A percentile compares a stretch with the other conserved stretches of the same genome.
phyloP scores from a whole-genome alignment of 2,797 vertebrate genomes.

The Sphenopsis melanotis region DNA sequence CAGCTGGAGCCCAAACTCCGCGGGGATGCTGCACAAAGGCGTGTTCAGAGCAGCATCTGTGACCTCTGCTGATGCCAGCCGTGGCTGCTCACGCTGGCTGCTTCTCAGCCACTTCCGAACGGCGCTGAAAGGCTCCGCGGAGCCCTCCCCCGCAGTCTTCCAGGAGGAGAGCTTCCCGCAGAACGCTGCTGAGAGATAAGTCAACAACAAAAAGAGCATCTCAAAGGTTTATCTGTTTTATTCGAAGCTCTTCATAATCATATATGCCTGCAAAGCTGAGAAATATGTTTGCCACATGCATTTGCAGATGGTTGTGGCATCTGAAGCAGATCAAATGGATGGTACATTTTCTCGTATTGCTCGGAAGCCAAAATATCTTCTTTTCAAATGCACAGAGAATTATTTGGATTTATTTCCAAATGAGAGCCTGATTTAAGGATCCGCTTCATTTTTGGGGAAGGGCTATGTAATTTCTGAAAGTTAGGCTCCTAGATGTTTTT shows the following conservation, averaged over 20 bases:
- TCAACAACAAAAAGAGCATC: background rate
- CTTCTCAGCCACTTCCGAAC: background rate
- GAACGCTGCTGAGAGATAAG: background rate
- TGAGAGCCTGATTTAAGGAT: background rate
- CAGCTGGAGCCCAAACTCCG: rapidly evolving
- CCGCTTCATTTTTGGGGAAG: background rate
- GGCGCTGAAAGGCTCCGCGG: background rate
- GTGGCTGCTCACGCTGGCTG: background rate
- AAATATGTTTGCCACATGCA: background rate
- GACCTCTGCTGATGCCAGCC: background rate
- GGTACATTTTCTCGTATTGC: background rate
- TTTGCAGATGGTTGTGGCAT: slow-evolving; percentile 43
- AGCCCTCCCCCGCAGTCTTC: background rate
- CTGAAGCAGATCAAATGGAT: background rate
- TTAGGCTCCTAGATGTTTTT: background rate
- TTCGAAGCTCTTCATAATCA: background rate
- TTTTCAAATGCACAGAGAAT: background rate
- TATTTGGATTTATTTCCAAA: background rate
- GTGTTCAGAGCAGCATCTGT: background rate
- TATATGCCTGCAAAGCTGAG: background rate
- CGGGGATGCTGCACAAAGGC: background rate
- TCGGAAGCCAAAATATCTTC: slow-evolving; percentile 1
- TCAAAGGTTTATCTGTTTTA: background rate
- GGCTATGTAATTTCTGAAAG: background rate
- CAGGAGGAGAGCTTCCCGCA: background rate